Conservation (phyloP, 2,113 vertebrate species). For the Recurvirostra avosetta region DNA sequence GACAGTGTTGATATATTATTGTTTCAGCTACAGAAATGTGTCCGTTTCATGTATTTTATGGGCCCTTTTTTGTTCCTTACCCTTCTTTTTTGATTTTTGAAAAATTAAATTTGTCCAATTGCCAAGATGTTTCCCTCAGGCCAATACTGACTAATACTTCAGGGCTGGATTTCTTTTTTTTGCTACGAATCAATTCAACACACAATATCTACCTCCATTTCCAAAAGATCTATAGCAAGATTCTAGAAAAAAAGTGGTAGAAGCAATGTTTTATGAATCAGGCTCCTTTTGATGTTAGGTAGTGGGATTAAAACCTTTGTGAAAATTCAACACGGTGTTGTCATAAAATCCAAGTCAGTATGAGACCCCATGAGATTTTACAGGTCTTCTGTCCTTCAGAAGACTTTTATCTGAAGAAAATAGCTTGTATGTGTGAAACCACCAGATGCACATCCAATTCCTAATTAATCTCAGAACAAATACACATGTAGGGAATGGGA, state of each 20-base stretch:
- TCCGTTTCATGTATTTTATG: constrained; percentile 19
- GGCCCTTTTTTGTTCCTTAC: not conserved
- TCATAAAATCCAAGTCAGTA: constrained; percentile 2
- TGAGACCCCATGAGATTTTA: not conserved
- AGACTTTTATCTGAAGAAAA: constrained; percentile 16
- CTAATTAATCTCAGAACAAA: not conserved
- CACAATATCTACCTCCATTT: not conserved
- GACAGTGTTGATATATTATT: constrained; percentile 57
- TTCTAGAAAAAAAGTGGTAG: not conserved
- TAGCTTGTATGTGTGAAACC: not conserved
- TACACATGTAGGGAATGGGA: not conserved
- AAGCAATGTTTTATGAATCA: constrained; percentile 54
- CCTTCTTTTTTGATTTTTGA: not conserved
- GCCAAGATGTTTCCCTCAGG: not conserved
- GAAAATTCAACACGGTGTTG: constrained; percentile 14
- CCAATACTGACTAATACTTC: not conserved
- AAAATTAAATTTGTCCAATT: not conserved
- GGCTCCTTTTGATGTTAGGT: constrained; percentile 26
- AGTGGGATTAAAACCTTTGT: constrained; percentile 43
- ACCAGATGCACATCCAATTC: not conserved
- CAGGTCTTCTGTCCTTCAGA: not conserved
- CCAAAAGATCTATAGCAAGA: constrained; percentile 12
- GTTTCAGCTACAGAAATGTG: constrained; percentile 21
- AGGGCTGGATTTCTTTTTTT: not conserved
- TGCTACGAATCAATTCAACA: not conserved